Evolutionary conservation across 2,113 vertebrate species (phyloP), one percentile per base, ranked within the genome.

Genomic region (Calyptomena viridis): DNA sequence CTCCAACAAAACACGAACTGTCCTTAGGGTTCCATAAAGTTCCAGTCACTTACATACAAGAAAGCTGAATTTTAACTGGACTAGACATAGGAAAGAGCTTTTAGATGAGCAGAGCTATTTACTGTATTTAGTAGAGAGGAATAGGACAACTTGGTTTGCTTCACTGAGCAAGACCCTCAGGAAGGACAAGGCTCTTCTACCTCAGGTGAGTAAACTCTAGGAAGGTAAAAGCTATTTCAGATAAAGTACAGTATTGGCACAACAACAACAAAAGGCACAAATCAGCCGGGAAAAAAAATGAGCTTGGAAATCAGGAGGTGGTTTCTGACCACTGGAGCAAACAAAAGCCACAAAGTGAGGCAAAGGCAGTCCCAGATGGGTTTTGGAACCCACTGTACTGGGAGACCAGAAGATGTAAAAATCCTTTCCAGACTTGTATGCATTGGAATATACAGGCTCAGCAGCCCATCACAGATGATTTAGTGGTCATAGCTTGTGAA

Each of bases 321-420:
- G 49, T 85, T 82, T 95, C 44, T 87, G 66, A 79, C 46, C 49
- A 78, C 30, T 87, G 81, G 69, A 93, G 81, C 62, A 12, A 2
- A 14, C 25, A 84, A 73, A 93, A 79, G 37, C n/a, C 67, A 90
- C 74, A 64, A 77, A 84, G 21, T 28, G 35, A 84, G 27, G 17
- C 16, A 28, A 49, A 76, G 30, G 42, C 28, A 46, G 11, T 13
- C 25, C 71, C 28, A 22, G 31, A 49, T 0, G 1, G 18, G 53
- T 49, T 44, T 59, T 73, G 66, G 62, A 49, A 85, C 31, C 17
- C 42, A 22, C 27, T 11, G 14, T 0, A 3, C 30, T 72, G 8
- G 30, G 28, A 50, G 8, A 79, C 17, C 8, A 75, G 24, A 91
- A 8, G 25, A 71, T 30, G 20, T 14, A 89, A 60, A 82, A 76